Conservation (phyloP, 1,140 invertebrate genomes). For the Asobara japonica region DNA sequence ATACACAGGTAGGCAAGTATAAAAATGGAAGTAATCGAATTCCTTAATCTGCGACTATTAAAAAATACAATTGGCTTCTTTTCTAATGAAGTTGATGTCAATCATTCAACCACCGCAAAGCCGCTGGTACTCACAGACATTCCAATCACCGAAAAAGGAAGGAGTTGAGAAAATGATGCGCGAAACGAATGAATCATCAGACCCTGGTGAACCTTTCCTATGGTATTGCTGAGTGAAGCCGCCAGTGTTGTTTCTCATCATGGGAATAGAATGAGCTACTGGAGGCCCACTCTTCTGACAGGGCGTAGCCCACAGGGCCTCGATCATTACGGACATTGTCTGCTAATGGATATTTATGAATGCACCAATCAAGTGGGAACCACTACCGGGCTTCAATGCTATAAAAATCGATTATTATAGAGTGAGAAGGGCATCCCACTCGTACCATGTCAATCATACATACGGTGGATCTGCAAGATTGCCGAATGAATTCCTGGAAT, state of each 20-base stretch:
- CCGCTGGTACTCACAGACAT: not conserved
- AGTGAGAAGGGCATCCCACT: constrained; percentile 18
- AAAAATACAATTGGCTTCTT: not conserved
- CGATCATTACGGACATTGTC: constrained; percentile 67
- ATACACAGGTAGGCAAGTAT: too few relatives aligned
- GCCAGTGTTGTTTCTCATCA: constrained; percentile 46
- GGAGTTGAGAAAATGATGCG: not conserved
- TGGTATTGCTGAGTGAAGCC: constrained; percentile 16
- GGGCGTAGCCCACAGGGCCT: constrained; percentile 60
- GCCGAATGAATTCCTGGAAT: not conserved
- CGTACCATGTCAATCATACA: not conserved
- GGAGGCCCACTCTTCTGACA: constrained; percentile 44
- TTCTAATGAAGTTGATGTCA: not conserved
- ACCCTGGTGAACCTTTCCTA: not conserved
- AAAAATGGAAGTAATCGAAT: not conserved
- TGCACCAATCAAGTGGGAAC: constrained; percentile 64
- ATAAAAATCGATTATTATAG: constrained; percentile 67
- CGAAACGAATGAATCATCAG: not conserved
- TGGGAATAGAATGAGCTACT: constrained; percentile 49
- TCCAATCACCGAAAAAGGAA: not conserved
- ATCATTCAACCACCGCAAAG: not conserved
- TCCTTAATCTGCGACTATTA: not conserved
- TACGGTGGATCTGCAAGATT: not conserved
- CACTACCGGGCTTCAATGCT: constrained; percentile 67
- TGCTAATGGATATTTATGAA: constrained; percentile 68